Evolutionary conservation across 35 echinoderm and acorn worm genomes (phyloP).

Genomic region (Strongylocentrotus purpuratus): DNA sequence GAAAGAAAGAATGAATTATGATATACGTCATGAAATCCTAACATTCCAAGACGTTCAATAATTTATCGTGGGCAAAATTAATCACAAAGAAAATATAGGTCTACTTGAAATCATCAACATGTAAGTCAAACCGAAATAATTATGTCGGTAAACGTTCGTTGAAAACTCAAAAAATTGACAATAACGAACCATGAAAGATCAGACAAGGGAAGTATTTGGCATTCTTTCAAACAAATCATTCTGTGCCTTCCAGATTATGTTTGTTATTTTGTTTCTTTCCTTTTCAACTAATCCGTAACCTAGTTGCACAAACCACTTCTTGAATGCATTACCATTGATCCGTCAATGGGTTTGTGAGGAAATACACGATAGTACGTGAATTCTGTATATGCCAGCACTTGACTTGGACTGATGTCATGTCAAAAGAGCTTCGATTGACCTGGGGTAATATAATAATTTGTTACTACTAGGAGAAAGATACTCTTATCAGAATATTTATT

Average conservation of each 20-base stretch:
- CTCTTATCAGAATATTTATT: background rate
- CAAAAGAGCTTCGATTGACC: background rate
- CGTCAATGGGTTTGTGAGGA: background rate
- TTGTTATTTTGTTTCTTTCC: background rate
- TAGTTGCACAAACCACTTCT: background rate
- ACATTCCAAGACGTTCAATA: background rate
- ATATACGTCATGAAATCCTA: too few species aligned
- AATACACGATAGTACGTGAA: background rate
- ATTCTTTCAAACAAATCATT: background rate
- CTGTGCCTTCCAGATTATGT: background rate
- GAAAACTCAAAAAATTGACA: background rate
- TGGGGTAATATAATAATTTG: background rate
- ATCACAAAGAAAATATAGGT: background rate
- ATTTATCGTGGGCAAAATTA: background rate
- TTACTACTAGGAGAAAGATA: background rate
- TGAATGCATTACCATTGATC: background rate
- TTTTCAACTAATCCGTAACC: background rate
- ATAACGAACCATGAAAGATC: background rate
- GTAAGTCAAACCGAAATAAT: background rate
- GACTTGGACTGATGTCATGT: background rate
- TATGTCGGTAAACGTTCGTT: background rate
- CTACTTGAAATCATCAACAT: background rate
- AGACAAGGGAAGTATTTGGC: background rate
- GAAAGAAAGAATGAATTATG: background rate
- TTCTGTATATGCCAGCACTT: background rate